A percentile compares a stretch with the other conserved stretches of the same genome.
phyloP scores from a whole-genome alignment of 2,888 invertebrate species.

The Acleris holmiana region DNA sequence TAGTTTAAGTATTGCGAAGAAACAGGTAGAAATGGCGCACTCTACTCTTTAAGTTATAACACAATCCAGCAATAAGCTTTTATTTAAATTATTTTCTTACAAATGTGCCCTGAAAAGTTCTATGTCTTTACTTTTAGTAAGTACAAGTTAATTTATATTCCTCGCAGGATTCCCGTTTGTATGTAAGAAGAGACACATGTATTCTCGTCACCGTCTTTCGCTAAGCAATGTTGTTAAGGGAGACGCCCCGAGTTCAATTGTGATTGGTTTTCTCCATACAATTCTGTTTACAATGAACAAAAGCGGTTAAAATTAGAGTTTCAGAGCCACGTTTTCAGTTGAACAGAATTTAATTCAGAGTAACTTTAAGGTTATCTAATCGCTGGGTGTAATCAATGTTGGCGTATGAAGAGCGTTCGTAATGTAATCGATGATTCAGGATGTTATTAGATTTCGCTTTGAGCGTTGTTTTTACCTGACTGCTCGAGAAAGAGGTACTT shows the following conservation, averaged over 20 bases:
- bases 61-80: too few species aligned
- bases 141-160: slow-evolving; percentile 17
- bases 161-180: slow-evolving; percentile 11
- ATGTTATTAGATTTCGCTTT: background rate
- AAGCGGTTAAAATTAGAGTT: background rate
- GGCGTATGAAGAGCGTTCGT: slow-evolving; percentile 9
- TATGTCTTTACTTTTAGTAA: slow-evolving; percentile 6
- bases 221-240: background rate
- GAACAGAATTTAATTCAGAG: slow-evolving; percentile 18
- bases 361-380: slow-evolving; percentile 26
- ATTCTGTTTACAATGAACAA: slow-evolving; percentile 1
- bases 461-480: background rate
- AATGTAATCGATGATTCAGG: slow-evolving; percentile 18
- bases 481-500: background rate
- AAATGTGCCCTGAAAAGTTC: too few species aligned
- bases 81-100: too few species aligned
- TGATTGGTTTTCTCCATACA: slow-evolving; percentile 2
- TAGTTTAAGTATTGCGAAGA: too few species aligned
- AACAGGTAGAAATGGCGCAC: too few species aligned
- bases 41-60: too few species aligned
- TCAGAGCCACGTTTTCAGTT: background rate
- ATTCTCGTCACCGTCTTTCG: slow-evolving; percentile 5
- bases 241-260: slow-evolving; percentile 11
- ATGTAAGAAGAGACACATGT: background rate
- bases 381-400: slow-evolving; percentile 18